Percentiles rank a stretch among this genome's conserved stretches.
These are phyloP conservation scores for Podiceps cristatus DNA, from an alignment of 2,113 vertebrate species.

Conservation along the genomic window DNA sequence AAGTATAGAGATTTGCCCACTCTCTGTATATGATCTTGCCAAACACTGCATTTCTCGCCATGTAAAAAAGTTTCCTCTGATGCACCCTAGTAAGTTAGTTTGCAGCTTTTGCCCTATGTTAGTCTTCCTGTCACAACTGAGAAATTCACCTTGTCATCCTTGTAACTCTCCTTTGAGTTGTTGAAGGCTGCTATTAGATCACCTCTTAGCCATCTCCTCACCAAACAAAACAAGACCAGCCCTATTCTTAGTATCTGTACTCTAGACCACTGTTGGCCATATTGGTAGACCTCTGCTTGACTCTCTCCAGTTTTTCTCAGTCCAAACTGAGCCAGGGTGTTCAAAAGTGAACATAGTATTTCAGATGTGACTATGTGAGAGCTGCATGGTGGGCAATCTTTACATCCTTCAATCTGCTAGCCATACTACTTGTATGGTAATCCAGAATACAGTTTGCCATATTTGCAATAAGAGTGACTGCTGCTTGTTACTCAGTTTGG, in stretches of 20 bases:
- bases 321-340: not conserved
- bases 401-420: not conserved
- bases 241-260: not conserved
- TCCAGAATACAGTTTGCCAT: not conserved
- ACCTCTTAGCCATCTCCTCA: not conserved
- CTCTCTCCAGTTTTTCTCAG: not conserved
- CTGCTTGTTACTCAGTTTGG: not conserved
- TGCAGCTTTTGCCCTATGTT: not conserved
- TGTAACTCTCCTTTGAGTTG: not conserved
- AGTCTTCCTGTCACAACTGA: not conserved
- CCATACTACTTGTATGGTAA: not conserved
- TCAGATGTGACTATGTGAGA: not conserved
- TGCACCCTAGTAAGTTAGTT: not conserved
- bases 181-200: not conserved
- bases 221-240: not conserved
- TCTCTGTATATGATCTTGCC: not conserved
- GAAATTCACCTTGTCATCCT: not conserved
- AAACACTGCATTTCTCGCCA: not conserved
- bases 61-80: not conserved
- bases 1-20: not conserved
- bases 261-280: not conserved
- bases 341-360: not conserved
- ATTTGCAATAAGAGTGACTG: not conserved
- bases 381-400: not conserved
- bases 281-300: not conserved